Percentiles rank a stretch among this genome's conserved stretches.
Conservation (phyloP, 2,113 vertebrate species). For the Hippolais icterina region DNA sequence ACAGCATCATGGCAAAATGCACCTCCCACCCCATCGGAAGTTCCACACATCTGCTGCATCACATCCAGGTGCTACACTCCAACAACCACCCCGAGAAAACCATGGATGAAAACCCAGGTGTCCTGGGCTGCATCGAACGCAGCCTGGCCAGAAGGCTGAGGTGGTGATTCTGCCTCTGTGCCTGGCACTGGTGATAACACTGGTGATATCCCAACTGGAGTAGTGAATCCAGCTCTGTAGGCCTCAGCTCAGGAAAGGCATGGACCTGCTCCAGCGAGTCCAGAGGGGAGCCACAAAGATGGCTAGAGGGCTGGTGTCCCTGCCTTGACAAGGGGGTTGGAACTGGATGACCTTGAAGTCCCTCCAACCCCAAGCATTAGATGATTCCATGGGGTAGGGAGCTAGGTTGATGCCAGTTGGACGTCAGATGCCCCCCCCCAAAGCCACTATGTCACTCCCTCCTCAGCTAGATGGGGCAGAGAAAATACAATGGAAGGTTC, state of each 20-base stretch:
- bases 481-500: not conserved
- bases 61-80: not conserved
- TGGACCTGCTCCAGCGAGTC: not conserved
- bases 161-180: not conserved
- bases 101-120: not conserved
- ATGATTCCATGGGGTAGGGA: not conserved
- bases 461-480: not conserved
- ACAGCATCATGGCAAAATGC: not conserved
- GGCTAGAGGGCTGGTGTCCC: not conserved
- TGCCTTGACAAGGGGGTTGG: not conserved
- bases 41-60: not conserved
- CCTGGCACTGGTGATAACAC: too few relatives aligned
- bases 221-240: not conserved
- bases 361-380: not conserved
- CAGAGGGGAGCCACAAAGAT: not conserved
- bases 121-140: not conserved
- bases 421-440: not conserved
- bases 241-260: not conserved
- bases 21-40: not conserved
- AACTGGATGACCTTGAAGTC: too few relatives aligned
- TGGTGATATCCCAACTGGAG: not conserved
- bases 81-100: accelerated
- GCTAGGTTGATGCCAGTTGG: not conserved
- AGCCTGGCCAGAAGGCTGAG: not conserved
- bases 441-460: not conserved